Evolutionary conservation across 1,140 invertebrate species (phyloP).

Genomic region (Panagrolaimus sp.): DNA sequence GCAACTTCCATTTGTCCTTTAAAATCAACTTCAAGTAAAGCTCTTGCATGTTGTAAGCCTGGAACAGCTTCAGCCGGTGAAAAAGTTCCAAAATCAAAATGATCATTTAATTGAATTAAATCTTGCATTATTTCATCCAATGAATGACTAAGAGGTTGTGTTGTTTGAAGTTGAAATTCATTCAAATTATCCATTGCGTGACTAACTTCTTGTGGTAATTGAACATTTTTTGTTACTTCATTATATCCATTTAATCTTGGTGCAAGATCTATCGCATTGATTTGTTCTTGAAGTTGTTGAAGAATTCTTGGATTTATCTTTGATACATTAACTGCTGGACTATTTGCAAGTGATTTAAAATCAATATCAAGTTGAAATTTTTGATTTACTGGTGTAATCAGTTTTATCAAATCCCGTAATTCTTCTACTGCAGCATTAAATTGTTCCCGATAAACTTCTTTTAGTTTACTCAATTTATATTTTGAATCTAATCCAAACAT

Average conservation of each 20-base stretch:
- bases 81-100: constrained; percentile 19
- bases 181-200: constrained; percentile 1
- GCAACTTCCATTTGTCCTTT: constrained; percentile 27
- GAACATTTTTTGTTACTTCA: neutral
- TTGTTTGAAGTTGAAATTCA: constrained; percentile 19
- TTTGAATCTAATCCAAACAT: constrained; percentile 54
- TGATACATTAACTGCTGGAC: constrained; percentile 22
- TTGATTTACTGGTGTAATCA: constrained; percentile 19
- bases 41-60: constrained; percentile 36
- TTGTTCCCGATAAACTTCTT: constrained; percentile 16
- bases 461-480: constrained; percentile 42
- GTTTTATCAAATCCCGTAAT: constrained; percentile 26
- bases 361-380: constrained; percentile 8
- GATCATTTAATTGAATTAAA: neutral
- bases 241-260: constrained; percentile 11
- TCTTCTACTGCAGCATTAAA: constrained; percentile 10
- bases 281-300: constrained; percentile 26
- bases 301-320: constrained; percentile 19
- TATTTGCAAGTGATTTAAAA: constrained; percentile 6
- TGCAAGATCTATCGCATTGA: constrained; percentile 2
- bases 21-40: constrained; percentile 25
- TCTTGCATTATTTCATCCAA: constrained; percentile 9
- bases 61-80: constrained; percentile 27
- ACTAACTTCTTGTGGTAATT: neutral
- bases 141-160: constrained; percentile 14